Base-by-base conservation (phyloP, 2,113 vertebrate species). In the Varanus komodoensis region DNA sequence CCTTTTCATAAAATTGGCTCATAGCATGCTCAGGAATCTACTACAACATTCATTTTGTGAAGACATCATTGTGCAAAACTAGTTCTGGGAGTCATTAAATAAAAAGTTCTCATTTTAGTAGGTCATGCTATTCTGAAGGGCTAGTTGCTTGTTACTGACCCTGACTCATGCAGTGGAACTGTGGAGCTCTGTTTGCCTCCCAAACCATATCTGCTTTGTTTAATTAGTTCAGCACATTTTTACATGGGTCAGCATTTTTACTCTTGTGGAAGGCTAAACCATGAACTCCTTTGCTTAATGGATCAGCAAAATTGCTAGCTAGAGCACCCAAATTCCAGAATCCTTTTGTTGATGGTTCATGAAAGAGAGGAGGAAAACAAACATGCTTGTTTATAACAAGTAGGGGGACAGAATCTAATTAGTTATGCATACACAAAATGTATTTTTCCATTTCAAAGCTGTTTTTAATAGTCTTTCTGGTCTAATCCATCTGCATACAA, bases 171-270 rank as follows among this genome's bases (percentile, higher is more conserved):
- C 50, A 54, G 9, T 23, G 54, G 34, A 74, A 69, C n/a, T 38
- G 15, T 23, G 54, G 34, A 75, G 80, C 68, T 80, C 50, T 89
- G 64, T 85, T 69, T 68, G 9, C 89, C 89, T 89, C 79, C 17
- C 14, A 86, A 89, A 86, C 77, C 57, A 75, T 57, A 90, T 91
- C 82, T 87, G 15, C 84, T 92, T 75, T 92, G 82, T 92, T 93
- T 88, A 87, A 71, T 93, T 93, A 89, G 84, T 87, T 93, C 91
- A 95, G 95, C 92, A 79, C 38, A 67, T 82, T 77, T 69, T 25
- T 75, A 92, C 82, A 8, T 0, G 5, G 61, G 0, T 67, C 69
- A 88, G 89, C 90, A 85, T 86, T 90, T 84, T 85, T 69, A 79
- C 32, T 79, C 44, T 34, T 89, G 86, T 84, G 84, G 90, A 80